A percentile compares a stretch with the other conserved stretches of the same genome.
Evolutionary conservation across 2,888 invertebrate species (phyloP).

Genomic region (Nymphalis c-album): DNA sequence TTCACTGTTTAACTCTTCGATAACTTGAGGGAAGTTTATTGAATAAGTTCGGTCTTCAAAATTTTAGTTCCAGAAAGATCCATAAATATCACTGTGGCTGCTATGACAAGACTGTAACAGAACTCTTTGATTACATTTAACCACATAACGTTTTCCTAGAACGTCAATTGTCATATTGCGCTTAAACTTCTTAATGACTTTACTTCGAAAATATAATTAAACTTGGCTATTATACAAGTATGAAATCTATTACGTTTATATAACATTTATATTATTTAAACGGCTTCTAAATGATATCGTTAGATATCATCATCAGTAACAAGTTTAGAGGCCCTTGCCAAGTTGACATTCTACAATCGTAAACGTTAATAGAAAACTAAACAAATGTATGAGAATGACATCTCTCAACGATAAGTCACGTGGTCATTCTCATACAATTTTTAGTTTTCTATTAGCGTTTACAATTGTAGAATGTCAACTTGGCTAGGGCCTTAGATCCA

Average conservation of each 20-base stretch:
- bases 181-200: neutral
- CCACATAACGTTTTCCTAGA: neutral
- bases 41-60: neutral
- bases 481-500: too few relatives aligned
- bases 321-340: too few relatives aligned
- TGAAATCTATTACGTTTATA: neutral
- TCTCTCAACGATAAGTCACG: too few relatives aligned
- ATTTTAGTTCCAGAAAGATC: slow-evolving; percentile 11
- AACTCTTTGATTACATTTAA: slow-evolving; percentile 4
- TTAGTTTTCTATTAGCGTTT: too few relatives aligned
- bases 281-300: too few relatives aligned
- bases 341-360: too few relatives aligned
- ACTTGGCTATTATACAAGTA: neutral
- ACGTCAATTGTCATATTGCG: neutral
- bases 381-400: too few relatives aligned
- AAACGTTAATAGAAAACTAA: too few relatives aligned
- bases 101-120: neutral
- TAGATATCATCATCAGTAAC: too few relatives aligned
- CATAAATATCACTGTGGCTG: slow-evolving; percentile 19
- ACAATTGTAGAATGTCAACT: too few relatives aligned
- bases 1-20: too few relatives aligned
- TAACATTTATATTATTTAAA: neutral
- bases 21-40: neutral
- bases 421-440: too few relatives aligned
- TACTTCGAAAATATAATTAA: neutral